A percentile compares a stretch with the other conserved stretches of the same genome.
phyloP scores from a whole-genome alignment of 2,797 vertebrate species.

The Bryconaethiops microstoma region DNA sequence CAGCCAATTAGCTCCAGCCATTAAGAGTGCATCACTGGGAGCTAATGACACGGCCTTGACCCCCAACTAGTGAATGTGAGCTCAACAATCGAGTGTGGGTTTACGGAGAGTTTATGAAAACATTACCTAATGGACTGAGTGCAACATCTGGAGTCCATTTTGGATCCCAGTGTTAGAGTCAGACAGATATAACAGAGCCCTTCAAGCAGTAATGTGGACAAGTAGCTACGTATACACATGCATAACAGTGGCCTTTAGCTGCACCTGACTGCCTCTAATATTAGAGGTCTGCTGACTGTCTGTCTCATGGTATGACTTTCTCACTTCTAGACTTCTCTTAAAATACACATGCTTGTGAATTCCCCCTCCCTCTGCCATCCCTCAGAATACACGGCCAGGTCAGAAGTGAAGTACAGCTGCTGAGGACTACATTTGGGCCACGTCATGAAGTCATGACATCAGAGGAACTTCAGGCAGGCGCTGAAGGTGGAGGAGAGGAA shows the following conservation, averaged over 20 bases:
- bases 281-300: slow-evolving; percentile 74
- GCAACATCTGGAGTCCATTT: not conserved
- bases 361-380: slow-evolving; percentile 24
- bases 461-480: not conserved
- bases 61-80: slow-evolving; percentile 11
- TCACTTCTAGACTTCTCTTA: slow-evolving; percentile 19
- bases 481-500: slow-evolving; percentile 29
- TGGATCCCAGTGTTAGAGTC: not conserved
- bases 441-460: slow-evolving; percentile 36
- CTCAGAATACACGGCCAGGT: not conserved
- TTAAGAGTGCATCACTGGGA: slow-evolving; percentile 22
- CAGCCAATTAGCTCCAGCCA: slow-evolving; percentile 10
- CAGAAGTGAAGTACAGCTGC: slow-evolving; percentile 52
- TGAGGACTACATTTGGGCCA: slow-evolving; percentile 58
- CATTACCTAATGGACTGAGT: not conserved
- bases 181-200: not conserved
- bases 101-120: slow-evolving; percentile 9
- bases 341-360: slow-evolving; percentile 44
- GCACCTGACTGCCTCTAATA: slow-evolving; percentile 63
- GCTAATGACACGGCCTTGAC: slow-evolving; percentile 11
- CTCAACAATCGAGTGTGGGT: not conserved
- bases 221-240: not conserved
- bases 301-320: slow-evolving; percentile 35
- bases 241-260: slow-evolving; percentile 56
- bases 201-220: not conserved